A percentile compares a stretch with the other conserved stretches of the same genome.
These are phyloP conservation scores for Allophyes oxyacanthae DNA, from an alignment of 2,888 invertebrate genomes.

Conservation along the genomic window DNA sequence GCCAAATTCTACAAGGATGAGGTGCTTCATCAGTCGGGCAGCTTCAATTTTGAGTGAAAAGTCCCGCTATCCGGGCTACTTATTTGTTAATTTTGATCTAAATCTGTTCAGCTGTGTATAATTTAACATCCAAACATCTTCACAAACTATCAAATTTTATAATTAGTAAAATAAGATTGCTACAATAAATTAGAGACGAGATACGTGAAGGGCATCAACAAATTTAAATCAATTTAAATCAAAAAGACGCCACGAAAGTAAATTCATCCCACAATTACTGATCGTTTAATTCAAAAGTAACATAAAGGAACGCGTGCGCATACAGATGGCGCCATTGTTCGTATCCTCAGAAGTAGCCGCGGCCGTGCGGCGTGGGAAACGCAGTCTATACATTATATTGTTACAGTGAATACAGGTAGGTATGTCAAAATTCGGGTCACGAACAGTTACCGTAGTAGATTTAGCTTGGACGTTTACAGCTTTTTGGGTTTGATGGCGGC, in stretches of 20 bases:
- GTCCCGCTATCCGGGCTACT: too few relatives aligned
- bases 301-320: slow-evolving; percentile 27
- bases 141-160: too few relatives aligned
- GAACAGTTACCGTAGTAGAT: slow-evolving; percentile 11
- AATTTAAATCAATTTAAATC: too few relatives aligned
- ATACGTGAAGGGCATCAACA: too few relatives aligned
- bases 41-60: too few relatives aligned
- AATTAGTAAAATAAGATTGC: too few relatives aligned
- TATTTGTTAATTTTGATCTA: too few relatives aligned
- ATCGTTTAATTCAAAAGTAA: slow-evolving; percentile 41
- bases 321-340: slow-evolving; percentile 36
- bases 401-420: slow-evolving; percentile 16
- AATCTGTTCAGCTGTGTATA: too few relatives aligned
- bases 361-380: slow-evolving; percentile 37
- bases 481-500: background rate
- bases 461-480: slow-evolving; percentile 9
- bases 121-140: too few relatives aligned
- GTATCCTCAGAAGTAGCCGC: slow-evolving; percentile 27
- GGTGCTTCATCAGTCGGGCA: too few relatives aligned
- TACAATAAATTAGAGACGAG: too few relatives aligned
- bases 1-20: too few relatives aligned
- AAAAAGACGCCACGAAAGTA: slow-evolving; percentile 6
- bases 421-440: slow-evolving; percentile 31
- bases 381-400: background rate
- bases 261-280: slow-evolving; percentile 28